These are phyloP conservation scores for Odontomyia ornata DNA, from an alignment of 2,888 invertebrate species.

Conservation along the genomic window DNA sequence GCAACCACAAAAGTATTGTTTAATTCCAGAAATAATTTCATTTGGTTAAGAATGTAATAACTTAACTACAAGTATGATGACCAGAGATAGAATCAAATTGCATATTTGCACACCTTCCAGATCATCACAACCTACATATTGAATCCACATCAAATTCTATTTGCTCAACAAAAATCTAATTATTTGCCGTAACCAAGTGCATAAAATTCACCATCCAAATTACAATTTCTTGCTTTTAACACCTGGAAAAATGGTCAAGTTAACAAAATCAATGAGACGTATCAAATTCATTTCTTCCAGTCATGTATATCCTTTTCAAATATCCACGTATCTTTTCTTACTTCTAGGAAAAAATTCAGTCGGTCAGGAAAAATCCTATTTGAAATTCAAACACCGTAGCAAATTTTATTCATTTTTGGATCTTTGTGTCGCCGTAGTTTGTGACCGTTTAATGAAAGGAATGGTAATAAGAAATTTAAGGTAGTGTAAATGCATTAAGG, in stretches of 20 bases:
- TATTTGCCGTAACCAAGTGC: conserved; percentile 21
- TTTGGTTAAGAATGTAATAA: no score
- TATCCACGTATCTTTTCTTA: background rate
- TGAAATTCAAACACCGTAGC: conserved; percentile 35
- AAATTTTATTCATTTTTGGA: conserved; percentile 25
- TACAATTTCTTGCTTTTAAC: conserved; percentile 40
- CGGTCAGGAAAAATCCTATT: background rate
- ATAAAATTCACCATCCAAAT: conserved; percentile 43
- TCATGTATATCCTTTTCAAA: conserved; percentile 8
- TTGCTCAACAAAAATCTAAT: conserved; percentile 7
- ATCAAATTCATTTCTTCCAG: conserved; percentile 51
- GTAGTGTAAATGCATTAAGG: background rate
- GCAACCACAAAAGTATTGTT: no score
- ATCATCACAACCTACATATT: no score
- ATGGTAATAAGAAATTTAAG: background rate
- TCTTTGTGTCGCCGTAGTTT: conserved; percentile 22
- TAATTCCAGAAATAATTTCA: no score
- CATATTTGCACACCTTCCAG: no score
- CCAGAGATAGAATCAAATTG: no score
- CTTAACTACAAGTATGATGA: no score
- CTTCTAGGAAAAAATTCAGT: background rate
- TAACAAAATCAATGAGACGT: conserved; percentile 51
- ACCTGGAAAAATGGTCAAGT: conserved; percentile 48
- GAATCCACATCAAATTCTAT: background rate
- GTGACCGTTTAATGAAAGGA: background rate